Base-by-base conservation (phyloP, 2,113 vertebrate species). In the Hypocryptadius cinnamomeus region DNA sequence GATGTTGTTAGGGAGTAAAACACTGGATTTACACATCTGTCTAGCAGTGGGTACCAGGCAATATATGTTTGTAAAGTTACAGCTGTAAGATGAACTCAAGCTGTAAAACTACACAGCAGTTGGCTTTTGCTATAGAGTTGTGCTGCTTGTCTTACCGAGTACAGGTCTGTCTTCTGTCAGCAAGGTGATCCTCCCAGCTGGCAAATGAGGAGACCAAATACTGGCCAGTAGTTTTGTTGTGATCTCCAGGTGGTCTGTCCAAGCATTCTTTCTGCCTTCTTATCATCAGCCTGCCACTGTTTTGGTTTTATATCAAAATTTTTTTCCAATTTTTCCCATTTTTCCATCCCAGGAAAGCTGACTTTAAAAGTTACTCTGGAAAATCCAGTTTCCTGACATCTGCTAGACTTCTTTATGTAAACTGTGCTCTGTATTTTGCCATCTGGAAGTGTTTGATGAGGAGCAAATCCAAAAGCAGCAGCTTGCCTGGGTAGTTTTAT, bases 401-500 rank as follows among this genome's bases (percentile, higher is more conserved):
- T 88, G 60, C n/a, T 89, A 44, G 76, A 71, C n/a, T 78, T 91
- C 64, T 91, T 92, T 92, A 72, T 94, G 69, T 84, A 90, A 94
- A 91, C 40, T 78, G 27, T 87, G 64, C 71, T 90, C 85, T 78
- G 22, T 68, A 31, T 94, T 94, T 94, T 95, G 79, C 85, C 90
- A 86, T 94, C 92, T 95, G 95, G 69, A 85, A 74, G 31, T 68
- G 76, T 74, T 92, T 92, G 87, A 85, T 73, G 68, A 79, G 60
- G 59, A 89, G 81, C 81, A 94, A 87, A 78, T 90, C 91, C 90
- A 93, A 94, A 91, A 92, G 79, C 83, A 85, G 61, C 93, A 90
- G 82, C 82, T 90, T 95, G 76, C 47, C 44, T 6, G 2, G 79
- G 76, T 94, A 86, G 93, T 94, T 94, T 72, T 71, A 86, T 68